Base-by-base conservation (phyloP, 2,113 vertebrate genomes). In the Athene noctua region DNA sequence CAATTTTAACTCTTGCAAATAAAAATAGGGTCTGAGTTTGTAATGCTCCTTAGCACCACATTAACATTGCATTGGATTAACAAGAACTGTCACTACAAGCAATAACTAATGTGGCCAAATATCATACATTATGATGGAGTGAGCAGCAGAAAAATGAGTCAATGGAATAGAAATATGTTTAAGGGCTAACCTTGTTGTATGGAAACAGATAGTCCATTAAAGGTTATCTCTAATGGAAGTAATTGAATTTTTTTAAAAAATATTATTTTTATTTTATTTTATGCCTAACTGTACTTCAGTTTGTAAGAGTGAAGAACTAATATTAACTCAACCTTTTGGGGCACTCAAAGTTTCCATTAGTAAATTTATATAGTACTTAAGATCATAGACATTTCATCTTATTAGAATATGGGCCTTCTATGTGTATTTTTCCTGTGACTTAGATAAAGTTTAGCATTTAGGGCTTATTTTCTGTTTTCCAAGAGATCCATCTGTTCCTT, bases 41-140 rank as follows among this genome's bases (percentile, higher is more conserved):
- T 21, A 47, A 47, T 21, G 20, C 21, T 47, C 46, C 36, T 77
- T 95, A 49, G 34, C 62, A 92, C 21, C 30, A 86, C 40, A 83
- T 96, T 96, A 96, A 92, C 77, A 68, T 96, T 94, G n/a, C 34
- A 94, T 92, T 77, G 85, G 51, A 95, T 97, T 96, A 97, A 92
- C 51, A 96, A 96, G 40, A 66, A 66, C 49, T 81, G 93, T 63
- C 42, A 44, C 46, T 49, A 19, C 42, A 55, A 91, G 91, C 21
- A 87, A 44, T 68, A 74, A 70, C n/a, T 90, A 67, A 57, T 30
- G 58, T 22, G 46, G 15, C 15, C 44, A 54, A 86, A 82, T 90
- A 59, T 63, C 67, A 93, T 80, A 32, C 8, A 44, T 55, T 67
- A 15, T 57, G 14, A 65, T 79, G 82, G 36, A 21, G 10, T 20